phyloP scores from a whole-genome alignment of 2,113 vertebrate species.

The Bubo bubo region DNA sequence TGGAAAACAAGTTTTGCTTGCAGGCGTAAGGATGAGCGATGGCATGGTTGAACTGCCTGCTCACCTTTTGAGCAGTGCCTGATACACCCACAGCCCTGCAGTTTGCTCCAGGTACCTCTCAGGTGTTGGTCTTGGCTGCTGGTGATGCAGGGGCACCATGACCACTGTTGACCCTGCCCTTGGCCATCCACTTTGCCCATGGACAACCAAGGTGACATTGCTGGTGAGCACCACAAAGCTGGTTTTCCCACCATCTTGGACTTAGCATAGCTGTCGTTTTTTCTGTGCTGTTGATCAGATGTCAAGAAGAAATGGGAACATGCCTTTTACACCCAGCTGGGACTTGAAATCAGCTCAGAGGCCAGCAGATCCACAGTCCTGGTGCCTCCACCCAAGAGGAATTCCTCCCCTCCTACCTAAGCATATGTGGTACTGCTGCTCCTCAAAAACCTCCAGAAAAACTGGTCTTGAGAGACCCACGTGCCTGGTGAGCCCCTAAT shows the following conservation, averaged over 20 bases:
- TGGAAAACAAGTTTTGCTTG: neutral
- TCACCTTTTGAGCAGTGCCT: neutral
- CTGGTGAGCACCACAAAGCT: neutral
- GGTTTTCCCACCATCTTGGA: neutral
- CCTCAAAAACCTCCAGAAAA: neutral
- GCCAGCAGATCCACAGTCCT: neutral
- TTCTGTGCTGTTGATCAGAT: neutral
- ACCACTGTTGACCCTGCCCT: neutral
- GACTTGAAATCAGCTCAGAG: neutral
- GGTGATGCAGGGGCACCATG: neutral
- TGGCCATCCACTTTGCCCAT: fast-evolving
- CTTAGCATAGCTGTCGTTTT: neutral
- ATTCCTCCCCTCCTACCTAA: neutral
- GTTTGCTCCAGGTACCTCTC: neutral
- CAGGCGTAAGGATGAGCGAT: neutral
- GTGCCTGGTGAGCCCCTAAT: neutral
- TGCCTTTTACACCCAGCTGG: neutral
- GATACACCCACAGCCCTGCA: neutral
- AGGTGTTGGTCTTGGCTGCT: neutral
- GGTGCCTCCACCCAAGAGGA: neutral
- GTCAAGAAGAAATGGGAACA: neutral
- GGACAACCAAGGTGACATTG: neutral
- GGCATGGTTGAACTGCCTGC: neutral
- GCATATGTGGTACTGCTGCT: neutral
- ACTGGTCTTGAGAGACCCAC: fast-evolving